A percentile compares a stretch with the other conserved stretches of the same genome.
These are phyloP conservation scores for Eriocheir sinensis DNA, from an alignment of 1,140 invertebrate genomes.

Conservation along the genomic window DNA sequence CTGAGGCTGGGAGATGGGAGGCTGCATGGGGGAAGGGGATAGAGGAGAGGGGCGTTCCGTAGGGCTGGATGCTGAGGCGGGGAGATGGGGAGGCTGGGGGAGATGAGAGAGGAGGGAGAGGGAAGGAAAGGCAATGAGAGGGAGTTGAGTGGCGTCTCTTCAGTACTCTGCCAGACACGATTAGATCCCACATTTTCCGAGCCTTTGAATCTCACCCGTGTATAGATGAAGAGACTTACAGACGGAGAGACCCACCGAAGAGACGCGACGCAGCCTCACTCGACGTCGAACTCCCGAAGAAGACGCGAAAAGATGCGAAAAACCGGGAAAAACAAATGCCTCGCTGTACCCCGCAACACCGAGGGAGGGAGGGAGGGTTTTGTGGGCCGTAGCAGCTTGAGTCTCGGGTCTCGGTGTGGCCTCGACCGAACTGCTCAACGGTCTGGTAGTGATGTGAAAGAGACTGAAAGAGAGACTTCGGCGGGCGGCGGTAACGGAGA, in stretches of 20 bases:
- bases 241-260: too few relatives aligned
- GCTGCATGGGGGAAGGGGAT: not conserved
- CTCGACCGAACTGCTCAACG: constrained; percentile 19
- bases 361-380: not conserved
- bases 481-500: not conserved
- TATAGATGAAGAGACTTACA: not conserved
- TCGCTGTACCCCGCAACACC: not conserved
- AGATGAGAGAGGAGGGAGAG: not conserved
- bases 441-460: not conserved
- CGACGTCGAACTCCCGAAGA: not conserved
- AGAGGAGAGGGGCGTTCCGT: not conserved
- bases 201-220: not conserved
- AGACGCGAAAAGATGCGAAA: not conserved
- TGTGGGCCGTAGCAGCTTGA: not conserved
- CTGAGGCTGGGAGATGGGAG: not conserved
- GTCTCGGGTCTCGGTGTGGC: not conserved
- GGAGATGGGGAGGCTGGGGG: not conserved
- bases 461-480: not conserved
- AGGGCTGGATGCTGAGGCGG: too few relatives aligned
- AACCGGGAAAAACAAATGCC: not conserved
- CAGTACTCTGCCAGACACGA: not conserved
- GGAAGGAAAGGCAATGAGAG: not conserved
- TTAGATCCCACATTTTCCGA: not conserved
- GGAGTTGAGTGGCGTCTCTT: not conserved
- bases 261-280: not conserved